Base-by-base conservation (phyloP, 2,888 invertebrate genomes). In the Callinectes sapidus region DNA sequence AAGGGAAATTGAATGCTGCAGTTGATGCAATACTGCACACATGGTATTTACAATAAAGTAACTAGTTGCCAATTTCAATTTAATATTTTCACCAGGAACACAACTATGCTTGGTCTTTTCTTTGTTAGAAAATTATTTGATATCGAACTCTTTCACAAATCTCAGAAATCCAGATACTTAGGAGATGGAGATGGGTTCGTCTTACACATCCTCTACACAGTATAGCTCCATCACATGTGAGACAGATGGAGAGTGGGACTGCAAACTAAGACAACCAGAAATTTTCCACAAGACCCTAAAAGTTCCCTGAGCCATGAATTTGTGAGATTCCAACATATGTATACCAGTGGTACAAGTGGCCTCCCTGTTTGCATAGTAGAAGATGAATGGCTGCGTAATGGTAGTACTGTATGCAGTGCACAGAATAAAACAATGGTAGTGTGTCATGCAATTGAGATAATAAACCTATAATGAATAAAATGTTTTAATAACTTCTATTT, bases 201-300 rank as follows among this genome's bases (percentile, higher is more conserved):
- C 28, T 71, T 71, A 13, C n/a, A 71, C 28, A 28, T n/a, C n/a
- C 71, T 71, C 71, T n/a, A 71, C 23, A 35, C 32, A 81, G 35
- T 81, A 16, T 16, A 81, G 32, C 18, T 32, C 81, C 5, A 18
- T 32, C 32, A 35, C 28, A 35, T 10, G 35, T 1, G 35, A 81
- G 35, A 81, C 32, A 81, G 14, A 35, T 81, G 81, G 81, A 28
- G 71, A 71, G 71, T 71, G 71, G 28, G 6, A 71, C 71, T 71
- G 71, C 71, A 71, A 71, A 71, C 71, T 71, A 71, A 71, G 71
- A 71, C 66, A 71, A 81, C 35, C 13, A 81, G 77, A 81, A 32
- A 81, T 5, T 35, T 81, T 6, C 35, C 81, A 8, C 35, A 35
- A 81, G 35, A 81, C n/a, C 35, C 35, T 81, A 81, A 32, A 81